A percentile compares a stretch with the other conserved stretches of the same genome.
Conservation (phyloP, 2,113 vertebrate species). For the Rhynchomys soricoides region DNA sequence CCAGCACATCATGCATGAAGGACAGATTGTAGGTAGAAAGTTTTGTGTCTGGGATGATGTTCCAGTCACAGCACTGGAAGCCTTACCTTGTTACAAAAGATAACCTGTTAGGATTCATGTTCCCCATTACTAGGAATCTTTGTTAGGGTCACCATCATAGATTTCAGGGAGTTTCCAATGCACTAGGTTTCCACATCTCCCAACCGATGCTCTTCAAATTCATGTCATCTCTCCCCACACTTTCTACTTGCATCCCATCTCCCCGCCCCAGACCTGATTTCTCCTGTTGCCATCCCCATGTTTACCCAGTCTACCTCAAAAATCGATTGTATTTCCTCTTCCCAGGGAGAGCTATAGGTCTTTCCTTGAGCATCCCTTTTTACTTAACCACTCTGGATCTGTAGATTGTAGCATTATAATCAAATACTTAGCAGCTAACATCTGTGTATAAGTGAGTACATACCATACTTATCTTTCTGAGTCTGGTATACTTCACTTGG, state of each 20-base stretch:
- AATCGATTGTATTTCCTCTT: not conserved
- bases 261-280: not conserved
- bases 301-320: not conserved
- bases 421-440: not conserved
- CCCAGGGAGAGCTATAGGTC: not conserved
- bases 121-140: not conserved
- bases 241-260: not conserved
- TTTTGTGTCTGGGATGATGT: not conserved
- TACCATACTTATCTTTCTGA: not conserved
- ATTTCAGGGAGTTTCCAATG: not conserved
- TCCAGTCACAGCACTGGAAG: not conserved
- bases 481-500: not conserved
- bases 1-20: not conserved
- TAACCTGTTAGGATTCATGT: not conserved
- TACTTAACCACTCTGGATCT: not conserved
- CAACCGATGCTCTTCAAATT: not conserved
- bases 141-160: not conserved
- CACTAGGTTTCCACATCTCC: not conserved
- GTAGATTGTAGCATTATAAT: not conserved
- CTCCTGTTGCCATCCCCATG: not conserved
- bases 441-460: not conserved
- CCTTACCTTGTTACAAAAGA: not conserved
- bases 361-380: not conserved
- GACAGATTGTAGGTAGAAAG: not conserved
- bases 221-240: not conserved